phyloP scores from a whole-genome alignment of 1,140 invertebrate species.

The Cepaea nemoralis region DNA sequence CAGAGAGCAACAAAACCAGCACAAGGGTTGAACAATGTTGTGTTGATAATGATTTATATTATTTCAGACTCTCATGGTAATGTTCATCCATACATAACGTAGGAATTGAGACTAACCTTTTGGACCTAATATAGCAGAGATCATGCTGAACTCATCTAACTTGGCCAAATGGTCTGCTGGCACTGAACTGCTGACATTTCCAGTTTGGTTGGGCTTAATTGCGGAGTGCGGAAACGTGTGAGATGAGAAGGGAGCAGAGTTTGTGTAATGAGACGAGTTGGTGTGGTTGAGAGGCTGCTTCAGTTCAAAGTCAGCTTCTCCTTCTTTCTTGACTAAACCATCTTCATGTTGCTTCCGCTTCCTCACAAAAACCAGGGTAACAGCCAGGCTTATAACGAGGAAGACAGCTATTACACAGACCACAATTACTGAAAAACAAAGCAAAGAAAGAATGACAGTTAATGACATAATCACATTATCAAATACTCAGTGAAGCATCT shows the following conservation, averaged over 20 bases:
- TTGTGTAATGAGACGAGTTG: conserved; percentile 32
- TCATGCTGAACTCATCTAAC: conserved; percentile 68
- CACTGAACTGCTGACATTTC: conserved; percentile 28
- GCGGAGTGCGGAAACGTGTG: conserved; percentile 37
- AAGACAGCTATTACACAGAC: conserved; percentile 52
- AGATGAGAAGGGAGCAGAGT: conserved; percentile 25
- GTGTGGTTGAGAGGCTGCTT: conserved; percentile 60
- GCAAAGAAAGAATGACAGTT: too few species aligned
- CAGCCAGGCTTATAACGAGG: conserved; percentile 55
- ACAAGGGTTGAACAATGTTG: too few species aligned
- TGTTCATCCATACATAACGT: too few species aligned
- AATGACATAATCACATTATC: too few species aligned
- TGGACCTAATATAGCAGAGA: conserved; percentile 59
- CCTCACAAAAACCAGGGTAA: conserved; percentile 53
- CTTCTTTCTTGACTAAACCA: conserved; percentile 51
- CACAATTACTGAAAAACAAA: conserved; percentile 52
- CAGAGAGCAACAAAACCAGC: too few species aligned
- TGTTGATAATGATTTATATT: too few species aligned
- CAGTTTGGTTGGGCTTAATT: neutral
- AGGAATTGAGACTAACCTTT: conserved; percentile 48
- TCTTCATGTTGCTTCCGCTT: conserved; percentile 44
- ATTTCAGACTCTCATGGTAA: too few species aligned
- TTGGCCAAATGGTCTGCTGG: conserved; percentile 59
- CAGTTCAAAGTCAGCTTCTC: conserved; percentile 59
- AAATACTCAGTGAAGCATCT: too few species aligned